phyloP scores from a whole-genome alignment of 2,797 vertebrate species.

The Pangasius djambal region DNA sequence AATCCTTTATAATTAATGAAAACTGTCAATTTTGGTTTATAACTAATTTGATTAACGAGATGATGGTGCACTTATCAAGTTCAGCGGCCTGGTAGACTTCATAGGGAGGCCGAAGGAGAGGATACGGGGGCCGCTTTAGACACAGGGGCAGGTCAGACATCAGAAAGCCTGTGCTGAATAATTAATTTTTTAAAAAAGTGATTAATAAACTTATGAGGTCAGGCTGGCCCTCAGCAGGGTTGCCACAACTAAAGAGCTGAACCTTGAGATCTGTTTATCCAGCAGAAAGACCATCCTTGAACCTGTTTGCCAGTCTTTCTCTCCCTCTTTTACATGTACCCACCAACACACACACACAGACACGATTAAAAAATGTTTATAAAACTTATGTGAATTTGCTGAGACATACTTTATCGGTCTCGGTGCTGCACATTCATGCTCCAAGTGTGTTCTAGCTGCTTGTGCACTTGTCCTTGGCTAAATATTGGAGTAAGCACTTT shows the following conservation, averaged over 20 bases:
- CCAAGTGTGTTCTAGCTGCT: slow-evolving; percentile 26
- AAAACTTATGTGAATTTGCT: slow-evolving; percentile 48
- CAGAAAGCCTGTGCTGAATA: slow-evolving; percentile 81
- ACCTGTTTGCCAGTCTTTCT: slow-evolving; percentile 38
- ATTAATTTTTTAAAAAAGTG: slow-evolving; percentile 84
- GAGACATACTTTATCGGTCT: slow-evolving; percentile 39
- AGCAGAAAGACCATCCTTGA: slow-evolving; percentile 52
- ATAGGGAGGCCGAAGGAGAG: slow-evolving; percentile 73
- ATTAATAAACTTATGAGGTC: slow-evolving; percentile 92
- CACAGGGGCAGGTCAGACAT: slow-evolving; percentile 81
- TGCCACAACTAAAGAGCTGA: slow-evolving; percentile 75
- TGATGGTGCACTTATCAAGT: slow-evolving; percentile 92
- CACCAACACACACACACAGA: background rate
- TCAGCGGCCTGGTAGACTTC: slow-evolving; percentile 83
- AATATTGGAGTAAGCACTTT: slow-evolving; percentile 53
- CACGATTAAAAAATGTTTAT: slow-evolving; percentile 2
- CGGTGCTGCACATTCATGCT: slow-evolving; percentile 18
- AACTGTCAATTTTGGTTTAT: slow-evolving; percentile 97
- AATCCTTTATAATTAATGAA: slow-evolving; percentile 96
- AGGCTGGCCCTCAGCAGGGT: slow-evolving; percentile 75
- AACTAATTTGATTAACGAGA: slow-evolving; percentile 96
- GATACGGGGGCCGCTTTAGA: slow-evolving; percentile 60
- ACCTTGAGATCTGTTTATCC: slow-evolving; percentile 58
- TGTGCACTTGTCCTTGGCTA: slow-evolving; percentile 51
- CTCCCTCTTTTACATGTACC: background rate